These are phyloP conservation scores for Alethe diademata DNA, from an alignment of 2,113 vertebrate genomes.

Conservation along the genomic window DNA sequence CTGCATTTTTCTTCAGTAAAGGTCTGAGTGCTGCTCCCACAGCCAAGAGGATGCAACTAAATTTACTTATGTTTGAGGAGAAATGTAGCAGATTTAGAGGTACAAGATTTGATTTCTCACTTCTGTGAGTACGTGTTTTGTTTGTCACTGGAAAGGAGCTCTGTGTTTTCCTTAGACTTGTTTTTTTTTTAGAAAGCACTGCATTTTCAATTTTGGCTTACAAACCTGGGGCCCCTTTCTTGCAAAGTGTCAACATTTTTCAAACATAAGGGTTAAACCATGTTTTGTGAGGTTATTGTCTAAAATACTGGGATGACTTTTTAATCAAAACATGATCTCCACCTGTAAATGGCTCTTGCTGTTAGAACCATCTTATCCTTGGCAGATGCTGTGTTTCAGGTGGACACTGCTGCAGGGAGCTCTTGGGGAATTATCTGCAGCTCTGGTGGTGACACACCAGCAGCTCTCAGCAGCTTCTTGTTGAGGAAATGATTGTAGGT, in stretches of 20 bases:
- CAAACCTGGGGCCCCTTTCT: background rate
- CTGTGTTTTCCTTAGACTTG: background rate
- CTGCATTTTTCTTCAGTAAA: background rate
- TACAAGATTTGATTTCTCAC: background rate
- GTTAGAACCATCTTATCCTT: background rate
- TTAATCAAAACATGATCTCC: background rate
- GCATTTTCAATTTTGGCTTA: background rate
- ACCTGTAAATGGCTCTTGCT: background rate
- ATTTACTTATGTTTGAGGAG: background rate
- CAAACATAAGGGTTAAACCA: background rate
- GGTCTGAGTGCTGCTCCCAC: background rate
- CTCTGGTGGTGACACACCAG: background rate
- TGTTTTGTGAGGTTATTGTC: background rate
- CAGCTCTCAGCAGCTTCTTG: background rate
- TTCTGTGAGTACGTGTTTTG: background rate
- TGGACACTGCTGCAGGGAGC: background rate
- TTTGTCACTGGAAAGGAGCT: background rate
- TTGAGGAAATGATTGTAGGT: background rate
- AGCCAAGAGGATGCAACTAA: background rate
- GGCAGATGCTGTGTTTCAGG: background rate
- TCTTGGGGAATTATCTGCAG: background rate
- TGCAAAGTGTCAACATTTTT: background rate
- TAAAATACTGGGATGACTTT: background rate
- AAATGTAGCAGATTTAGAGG: background rate
- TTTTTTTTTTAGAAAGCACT: background rate